phyloP scores from a whole-genome alignment of 2,888 invertebrate genomes.

The Caradrina kadenii region DNA sequence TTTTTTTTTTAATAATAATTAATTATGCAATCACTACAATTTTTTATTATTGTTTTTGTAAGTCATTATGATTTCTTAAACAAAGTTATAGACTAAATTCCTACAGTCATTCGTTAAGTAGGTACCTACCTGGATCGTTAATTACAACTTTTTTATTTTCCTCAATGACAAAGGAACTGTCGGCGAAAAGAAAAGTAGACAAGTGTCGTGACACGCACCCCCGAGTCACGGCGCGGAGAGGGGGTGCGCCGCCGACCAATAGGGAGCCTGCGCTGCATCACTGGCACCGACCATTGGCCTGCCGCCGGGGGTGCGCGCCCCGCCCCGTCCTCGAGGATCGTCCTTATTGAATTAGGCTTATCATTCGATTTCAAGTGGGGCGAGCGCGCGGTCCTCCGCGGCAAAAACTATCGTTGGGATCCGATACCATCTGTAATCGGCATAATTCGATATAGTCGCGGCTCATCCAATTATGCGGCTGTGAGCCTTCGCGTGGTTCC shows the following conservation, averaged over 20 bases:
- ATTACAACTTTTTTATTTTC: conserved; percentile 91
- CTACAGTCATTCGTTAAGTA: conserved; percentile 85
- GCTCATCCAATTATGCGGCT: conserved; percentile 88
- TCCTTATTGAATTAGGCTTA: conserved; percentile 95
- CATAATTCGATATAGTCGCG: conserved; percentile 88
- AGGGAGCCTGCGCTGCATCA: conserved; percentile 72
- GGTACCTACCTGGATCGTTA: conserved; percentile 90
- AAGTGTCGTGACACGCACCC: conserved; percentile 90
- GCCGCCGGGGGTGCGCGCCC: conserved; percentile 84
- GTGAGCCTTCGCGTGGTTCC: conserved; percentile 80
- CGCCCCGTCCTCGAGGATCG: conserved; percentile 89
- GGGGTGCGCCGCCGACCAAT: conserved; percentile 76
- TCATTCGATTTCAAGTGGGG: conserved; percentile 92
- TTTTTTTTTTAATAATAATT: background rate
- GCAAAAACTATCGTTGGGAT: conserved; percentile 84
- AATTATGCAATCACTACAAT: background rate
- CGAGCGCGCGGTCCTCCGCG: conserved; percentile 88
- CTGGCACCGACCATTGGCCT: conserved; percentile 81
- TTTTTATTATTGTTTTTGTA: conserved; percentile 20
- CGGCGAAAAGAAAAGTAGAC: conserved; percentile 91
- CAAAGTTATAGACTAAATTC: conserved; percentile 70
- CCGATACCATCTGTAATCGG: conserved; percentile 89
- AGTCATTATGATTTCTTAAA: conserved; percentile 26
- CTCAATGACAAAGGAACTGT: conserved; percentile 91
- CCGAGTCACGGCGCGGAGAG: conserved; percentile 75